These are phyloP conservation scores for Strigamia transsilvanica DNA, from an alignment of 2,888 invertebrate genomes.

Conservation along the genomic window DNA sequence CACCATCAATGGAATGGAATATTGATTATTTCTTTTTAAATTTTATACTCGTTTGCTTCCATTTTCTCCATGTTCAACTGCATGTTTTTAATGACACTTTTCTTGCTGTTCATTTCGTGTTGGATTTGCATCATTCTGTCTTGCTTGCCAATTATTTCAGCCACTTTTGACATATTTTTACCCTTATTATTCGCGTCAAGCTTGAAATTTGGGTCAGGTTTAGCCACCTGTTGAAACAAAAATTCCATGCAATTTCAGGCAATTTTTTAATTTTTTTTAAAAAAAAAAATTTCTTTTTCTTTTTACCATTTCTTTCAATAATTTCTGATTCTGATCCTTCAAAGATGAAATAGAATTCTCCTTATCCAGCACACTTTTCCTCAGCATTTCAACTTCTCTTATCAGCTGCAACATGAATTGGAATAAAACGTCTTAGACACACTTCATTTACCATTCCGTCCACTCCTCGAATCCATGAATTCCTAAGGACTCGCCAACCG, in stretches of 20 bases:
- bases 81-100: conserved; percentile 80
- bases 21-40: background rate
- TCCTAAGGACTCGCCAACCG: conserved; percentile 1
- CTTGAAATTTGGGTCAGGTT: conserved; percentile 11
- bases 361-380: conserved; percentile 78
- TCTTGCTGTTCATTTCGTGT: conserved; percentile 79
- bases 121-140: conserved; percentile 65
- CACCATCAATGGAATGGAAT: background rate
- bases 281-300: background rate
- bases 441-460: conserved; percentile 61
- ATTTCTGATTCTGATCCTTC: conserved; percentile 46
- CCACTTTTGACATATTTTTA: conserved; percentile 16
- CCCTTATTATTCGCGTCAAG: background rate
- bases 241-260: background rate
- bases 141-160: conserved; percentile 28
- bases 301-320: conserved; percentile 16
- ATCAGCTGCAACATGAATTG: conserved; percentile 61
- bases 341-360: conserved; percentile 74
- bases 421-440: background rate
- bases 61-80: conserved; percentile 81
- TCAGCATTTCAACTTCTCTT: conserved; percentile 74
- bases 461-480: conserved; percentile 9
- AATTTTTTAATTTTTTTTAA: background rate
- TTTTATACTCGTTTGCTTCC: conserved; percentile 84
- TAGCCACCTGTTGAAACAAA: background rate